Conservation (phyloP, 2,888 invertebrate genomes). For the Hofmannophila pseudospretella region DNA sequence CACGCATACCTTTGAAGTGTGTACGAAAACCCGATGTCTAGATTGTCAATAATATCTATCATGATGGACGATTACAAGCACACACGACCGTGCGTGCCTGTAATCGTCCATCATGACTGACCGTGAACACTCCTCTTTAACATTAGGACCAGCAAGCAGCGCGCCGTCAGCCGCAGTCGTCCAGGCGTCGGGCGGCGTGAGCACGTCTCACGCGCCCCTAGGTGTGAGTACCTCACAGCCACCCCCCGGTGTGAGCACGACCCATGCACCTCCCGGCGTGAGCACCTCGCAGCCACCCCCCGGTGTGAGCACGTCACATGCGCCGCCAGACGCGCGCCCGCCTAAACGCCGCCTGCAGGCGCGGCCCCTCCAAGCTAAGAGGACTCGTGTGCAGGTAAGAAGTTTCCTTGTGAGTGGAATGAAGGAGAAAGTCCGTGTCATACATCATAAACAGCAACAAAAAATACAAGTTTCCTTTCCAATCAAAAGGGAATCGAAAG, state of each 20-base stretch:
- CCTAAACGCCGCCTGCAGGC: conserved; percentile 58
- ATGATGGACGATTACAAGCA: too few species aligned
- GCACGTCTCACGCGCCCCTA: conserved; percentile 23
- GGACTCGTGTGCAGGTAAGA: conserved; percentile 72
- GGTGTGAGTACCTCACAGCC: conserved; percentile 45
- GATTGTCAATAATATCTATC: too few species aligned
- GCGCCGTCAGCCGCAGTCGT: conserved; percentile 34
- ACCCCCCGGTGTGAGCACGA: conserved; percentile 30
- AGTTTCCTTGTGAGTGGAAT: too few species aligned
- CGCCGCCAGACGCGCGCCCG: conserved; percentile 57
- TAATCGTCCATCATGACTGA: too few species aligned
- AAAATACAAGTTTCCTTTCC: too few species aligned
- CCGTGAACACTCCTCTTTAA: too few species aligned
- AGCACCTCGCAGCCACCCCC: conserved; percentile 45
- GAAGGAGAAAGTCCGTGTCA: too few species aligned
- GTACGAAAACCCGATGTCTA: too few species aligned
- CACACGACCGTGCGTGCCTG: too few species aligned
- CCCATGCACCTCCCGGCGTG: conserved; percentile 32
- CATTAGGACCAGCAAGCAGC: conserved; percentile 26
- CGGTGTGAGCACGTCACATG: conserved; percentile 25
- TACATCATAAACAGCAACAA: too few species aligned
- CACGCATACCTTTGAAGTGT: too few species aligned
- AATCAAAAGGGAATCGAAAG: too few species aligned
- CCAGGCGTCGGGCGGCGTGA: conserved; percentile 40
- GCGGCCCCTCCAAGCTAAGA: conserved; percentile 66